Percentiles rank a stretch among this genome's conserved stretches.
phyloP scores from a whole-genome alignment of 2,797 vertebrate genomes.

The Macropodus opercularis region DNA sequence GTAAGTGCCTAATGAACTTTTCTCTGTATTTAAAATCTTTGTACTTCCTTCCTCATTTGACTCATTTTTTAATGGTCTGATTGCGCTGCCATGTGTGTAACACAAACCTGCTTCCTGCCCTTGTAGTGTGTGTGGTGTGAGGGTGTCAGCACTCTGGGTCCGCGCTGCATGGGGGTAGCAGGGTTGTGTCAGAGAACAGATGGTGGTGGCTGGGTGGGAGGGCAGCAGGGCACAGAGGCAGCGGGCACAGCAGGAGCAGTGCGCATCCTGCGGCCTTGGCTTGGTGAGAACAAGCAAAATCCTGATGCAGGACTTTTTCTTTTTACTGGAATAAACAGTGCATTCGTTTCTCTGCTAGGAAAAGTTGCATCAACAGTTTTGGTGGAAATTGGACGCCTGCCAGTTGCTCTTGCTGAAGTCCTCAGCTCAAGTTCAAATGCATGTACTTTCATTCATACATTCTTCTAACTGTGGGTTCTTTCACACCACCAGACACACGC shows the following conservation, averaged over 20 bases:
- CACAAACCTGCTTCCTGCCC: conserved; percentile 30
- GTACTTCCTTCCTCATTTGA: too few species aligned
- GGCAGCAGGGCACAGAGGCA: conserved; percentile 56
- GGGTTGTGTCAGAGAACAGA: conserved; percentile 73
- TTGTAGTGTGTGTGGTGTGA: conserved; percentile 52
- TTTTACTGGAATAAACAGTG: conserved; percentile 45
- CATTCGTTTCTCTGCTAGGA: conserved; percentile 30
- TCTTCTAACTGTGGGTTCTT: too few species aligned
- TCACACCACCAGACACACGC: too few species aligned
- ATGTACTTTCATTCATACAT: too few species aligned
- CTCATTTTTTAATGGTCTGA: conserved; percentile 4
- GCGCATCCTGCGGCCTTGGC: conserved; percentile 53
- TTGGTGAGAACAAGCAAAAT: conserved; percentile 61
- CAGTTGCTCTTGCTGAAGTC: conserved; percentile 11
- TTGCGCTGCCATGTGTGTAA: conserved; percentile 19
- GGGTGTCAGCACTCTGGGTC: conserved; percentile 71
- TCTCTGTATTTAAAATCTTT: too few species aligned
- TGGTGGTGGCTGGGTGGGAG: conserved; percentile 68
- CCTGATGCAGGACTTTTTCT: conserved; percentile 63
- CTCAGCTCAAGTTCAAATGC: background rate
- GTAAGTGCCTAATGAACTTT: too few species aligned
- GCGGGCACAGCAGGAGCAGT: conserved; percentile 48
- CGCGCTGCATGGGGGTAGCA: conserved; percentile 40
- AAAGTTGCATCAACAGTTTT: conserved; percentile 55
- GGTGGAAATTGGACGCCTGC: conserved; percentile 35